Conservation (phyloP, 2,888 invertebrate species). For the Amaurobius ferox region DNA sequence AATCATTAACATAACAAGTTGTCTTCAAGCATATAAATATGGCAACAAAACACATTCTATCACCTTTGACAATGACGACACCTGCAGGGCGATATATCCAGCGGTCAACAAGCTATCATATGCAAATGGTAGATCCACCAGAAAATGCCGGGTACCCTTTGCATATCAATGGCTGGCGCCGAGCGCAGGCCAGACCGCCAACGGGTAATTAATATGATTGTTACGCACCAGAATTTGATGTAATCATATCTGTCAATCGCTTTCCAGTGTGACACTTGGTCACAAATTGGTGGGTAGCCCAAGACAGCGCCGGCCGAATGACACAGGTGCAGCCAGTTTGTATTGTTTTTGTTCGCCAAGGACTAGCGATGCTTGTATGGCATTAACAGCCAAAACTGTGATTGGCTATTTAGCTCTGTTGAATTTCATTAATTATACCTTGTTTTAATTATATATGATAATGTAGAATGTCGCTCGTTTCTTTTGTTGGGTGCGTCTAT, state of each 20-base stretch:
- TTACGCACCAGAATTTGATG: neutral
- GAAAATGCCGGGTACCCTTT: neutral
- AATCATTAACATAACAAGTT: no score
- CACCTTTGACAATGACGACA: neutral
- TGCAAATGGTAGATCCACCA: neutral
- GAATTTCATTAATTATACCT: conserved; percentile 5
- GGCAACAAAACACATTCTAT: neutral
- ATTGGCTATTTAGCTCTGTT: neutral
- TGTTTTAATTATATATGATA: conserved; percentile 1
- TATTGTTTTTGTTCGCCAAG: conserved; percentile 4
- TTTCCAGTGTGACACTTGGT: neutral
- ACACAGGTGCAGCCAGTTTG: neutral
- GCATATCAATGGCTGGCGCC: conserved; percentile 5
- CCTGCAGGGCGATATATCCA: neutral
- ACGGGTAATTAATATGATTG: conserved; percentile 9
- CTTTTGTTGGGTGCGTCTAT: neutral
- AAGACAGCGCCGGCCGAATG: neutral
- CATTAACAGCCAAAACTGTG: neutral
- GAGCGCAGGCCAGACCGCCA: conserved; percentile 1
- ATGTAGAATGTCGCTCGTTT: neutral
- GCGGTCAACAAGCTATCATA: neutral
- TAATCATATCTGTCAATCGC: conserved; percentile 14
- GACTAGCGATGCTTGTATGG: neutral
- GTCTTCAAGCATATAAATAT: no score
- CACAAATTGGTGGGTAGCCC: conserved; percentile 12